phyloP scores from a whole-genome alignment of 2,797 vertebrate species.

The Crax fasciolata region DNA sequence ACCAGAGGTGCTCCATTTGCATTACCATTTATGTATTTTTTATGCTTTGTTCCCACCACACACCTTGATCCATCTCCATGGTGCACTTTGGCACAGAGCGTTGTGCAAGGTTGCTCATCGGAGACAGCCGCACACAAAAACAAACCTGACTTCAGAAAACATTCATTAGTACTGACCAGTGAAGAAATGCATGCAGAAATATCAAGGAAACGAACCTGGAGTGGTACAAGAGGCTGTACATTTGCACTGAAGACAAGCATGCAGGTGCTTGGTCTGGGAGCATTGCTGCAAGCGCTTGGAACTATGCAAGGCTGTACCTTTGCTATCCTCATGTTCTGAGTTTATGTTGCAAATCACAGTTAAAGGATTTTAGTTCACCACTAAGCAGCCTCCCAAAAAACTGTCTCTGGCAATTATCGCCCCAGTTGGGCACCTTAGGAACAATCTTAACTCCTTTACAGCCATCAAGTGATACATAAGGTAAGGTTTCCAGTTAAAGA shows the following conservation, averaged over 20 bases:
- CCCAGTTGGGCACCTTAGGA: neutral
- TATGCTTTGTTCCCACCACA: neutral
- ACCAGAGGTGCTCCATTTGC: neutral
- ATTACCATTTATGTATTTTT: fast-evolving
- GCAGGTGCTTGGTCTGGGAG: neutral
- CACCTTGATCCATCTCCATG: neutral
- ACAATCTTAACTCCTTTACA: neutral
- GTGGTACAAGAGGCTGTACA: neutral
- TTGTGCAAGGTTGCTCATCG: neutral
- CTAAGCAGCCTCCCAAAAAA: neutral
- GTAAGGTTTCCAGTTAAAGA: neutral
- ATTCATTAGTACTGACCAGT: neutral
- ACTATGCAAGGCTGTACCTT: neutral
- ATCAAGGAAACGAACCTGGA: neutral
- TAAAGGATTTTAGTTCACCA: neutral
- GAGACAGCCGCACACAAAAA: neutral
- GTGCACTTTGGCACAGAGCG: neutral
- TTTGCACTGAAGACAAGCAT: neutral
- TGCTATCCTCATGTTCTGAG: neutral
- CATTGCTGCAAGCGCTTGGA: too few species aligned
- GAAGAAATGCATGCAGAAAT: neutral
- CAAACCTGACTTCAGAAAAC: neutral
- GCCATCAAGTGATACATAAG: fast-evolving
- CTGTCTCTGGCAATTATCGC: neutral
- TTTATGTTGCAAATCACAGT: neutral